Evolutionary conservation across 2,113 vertebrate species (phyloP).

Genomic region (Menura novaehollandiae): DNA sequence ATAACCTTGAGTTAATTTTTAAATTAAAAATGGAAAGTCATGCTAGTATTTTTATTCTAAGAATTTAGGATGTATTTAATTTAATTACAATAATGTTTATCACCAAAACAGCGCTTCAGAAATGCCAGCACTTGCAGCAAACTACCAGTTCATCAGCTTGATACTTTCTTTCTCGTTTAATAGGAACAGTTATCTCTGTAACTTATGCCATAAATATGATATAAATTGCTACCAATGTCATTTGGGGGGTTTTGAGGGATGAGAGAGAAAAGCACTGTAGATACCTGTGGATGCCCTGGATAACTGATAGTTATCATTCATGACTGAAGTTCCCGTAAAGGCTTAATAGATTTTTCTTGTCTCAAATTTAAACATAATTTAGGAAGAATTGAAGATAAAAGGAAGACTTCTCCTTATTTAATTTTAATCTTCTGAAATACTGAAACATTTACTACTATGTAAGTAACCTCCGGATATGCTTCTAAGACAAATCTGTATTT

Average conservation of each 20-base stretch:
- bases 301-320: background rate
- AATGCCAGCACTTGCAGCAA: background rate
- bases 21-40: background rate
- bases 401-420: background rate
- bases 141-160: background rate
- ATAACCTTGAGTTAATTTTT: background rate
- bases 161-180: background rate
- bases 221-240: background rate
- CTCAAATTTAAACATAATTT: slow-evolving; percentile 13
- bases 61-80: background rate
- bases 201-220: background rate
- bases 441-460: background rate
- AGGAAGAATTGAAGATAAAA: background rate
- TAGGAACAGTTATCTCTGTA: background rate
- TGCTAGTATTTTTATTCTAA: background rate
- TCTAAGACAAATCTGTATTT: slow-evolving; percentile 72
- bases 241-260: background rate
- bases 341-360: background rate
- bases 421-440: slow-evolving; percentile 27
- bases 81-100: background rate
- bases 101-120: background rate
- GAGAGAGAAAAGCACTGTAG: background rate
- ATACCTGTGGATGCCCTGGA: background rate
- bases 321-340: background rate
- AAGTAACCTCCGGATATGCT: slow-evolving; percentile 18